These are phyloP conservation scores for Furcula furcula DNA, from an alignment of 2,888 invertebrate species.

Conservation along the genomic window DNA sequence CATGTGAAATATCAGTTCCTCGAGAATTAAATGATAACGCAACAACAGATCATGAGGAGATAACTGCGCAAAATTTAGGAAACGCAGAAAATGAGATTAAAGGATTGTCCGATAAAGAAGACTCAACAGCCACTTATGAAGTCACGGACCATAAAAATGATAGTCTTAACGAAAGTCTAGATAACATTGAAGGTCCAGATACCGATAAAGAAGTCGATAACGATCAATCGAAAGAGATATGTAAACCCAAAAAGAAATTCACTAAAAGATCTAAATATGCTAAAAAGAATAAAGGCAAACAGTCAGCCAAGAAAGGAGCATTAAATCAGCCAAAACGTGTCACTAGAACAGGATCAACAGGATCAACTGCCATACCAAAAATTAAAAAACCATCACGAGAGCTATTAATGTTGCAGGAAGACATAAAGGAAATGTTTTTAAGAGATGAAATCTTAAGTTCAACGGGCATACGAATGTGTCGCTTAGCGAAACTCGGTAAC, in stretches of 20 bases:
- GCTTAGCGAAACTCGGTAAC: conserved; percentile 77
- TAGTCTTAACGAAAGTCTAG: conserved; percentile 6
- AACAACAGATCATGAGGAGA: not conserved
- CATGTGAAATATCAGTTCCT: not conserved
- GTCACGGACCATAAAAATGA: conserved; percentile 6
- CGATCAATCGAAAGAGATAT: conserved; percentile 1
- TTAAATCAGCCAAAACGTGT: conserved; percentile 25
- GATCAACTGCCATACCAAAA: conserved; percentile 21
- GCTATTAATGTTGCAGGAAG: conserved; percentile 84
- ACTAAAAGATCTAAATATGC: conserved; percentile 24
- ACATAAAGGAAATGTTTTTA: conserved; percentile 87
- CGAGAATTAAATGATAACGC: not conserved
- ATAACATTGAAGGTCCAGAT: conserved; percentile 5
- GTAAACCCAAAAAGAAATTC: conserved; percentile 18
- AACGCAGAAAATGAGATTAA: conserved; percentile 1
- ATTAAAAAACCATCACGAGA: conserved; percentile 66
- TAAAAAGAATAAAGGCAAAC: conserved; percentile 15
- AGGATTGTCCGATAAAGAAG: conserved; percentile 2
- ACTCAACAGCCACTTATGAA: not conserved
- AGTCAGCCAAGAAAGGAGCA: conserved; percentile 3
- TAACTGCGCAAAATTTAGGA: conserved; percentile 1
- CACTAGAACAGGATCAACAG: conserved; percentile 36
- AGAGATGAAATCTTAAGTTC: conserved; percentile 82
- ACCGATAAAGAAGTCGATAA: conserved; percentile 3
- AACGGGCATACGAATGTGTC: conserved; percentile 85